phyloP scores from a whole-genome alignment of 2,888 invertebrate species.

The Pristionchus entomophagus region DNA sequence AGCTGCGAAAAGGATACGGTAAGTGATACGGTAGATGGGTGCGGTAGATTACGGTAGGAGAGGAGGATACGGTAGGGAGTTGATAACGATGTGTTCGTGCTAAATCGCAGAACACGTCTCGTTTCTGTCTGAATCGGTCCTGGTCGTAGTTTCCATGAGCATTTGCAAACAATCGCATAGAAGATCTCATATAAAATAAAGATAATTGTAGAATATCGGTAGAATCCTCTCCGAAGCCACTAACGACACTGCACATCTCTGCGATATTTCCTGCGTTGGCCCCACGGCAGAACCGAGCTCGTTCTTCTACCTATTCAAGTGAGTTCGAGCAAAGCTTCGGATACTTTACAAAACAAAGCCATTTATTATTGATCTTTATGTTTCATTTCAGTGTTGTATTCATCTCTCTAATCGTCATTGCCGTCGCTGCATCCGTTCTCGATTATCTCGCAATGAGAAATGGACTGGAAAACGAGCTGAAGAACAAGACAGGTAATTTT shows the following conservation, averaged over 20 bases:
- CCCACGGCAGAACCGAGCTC: background rate
- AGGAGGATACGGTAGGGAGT: no score
- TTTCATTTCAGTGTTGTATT: background rate
- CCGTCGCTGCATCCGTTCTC: background rate
- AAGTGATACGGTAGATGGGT: background rate
- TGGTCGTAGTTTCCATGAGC: no score
- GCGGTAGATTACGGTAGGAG: no score
- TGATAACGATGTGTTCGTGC: no score
- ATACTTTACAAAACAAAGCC: no score
- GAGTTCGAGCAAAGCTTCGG: background rate
- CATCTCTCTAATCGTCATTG: background rate
- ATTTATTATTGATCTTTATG: background rate
- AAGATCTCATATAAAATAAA: background rate
- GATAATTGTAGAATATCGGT: background rate
- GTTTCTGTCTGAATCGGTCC: no score
- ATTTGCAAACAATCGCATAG: no score
- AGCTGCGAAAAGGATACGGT: constrained; percentile 18
- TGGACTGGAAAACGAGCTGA: background rate
- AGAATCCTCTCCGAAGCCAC: background rate
- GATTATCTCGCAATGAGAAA: background rate
- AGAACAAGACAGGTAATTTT: background rate
- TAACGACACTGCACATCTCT: background rate
- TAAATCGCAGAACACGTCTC: no score
- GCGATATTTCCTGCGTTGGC: constrained; percentile 2
- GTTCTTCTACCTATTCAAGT: constrained; percentile 29